Evolutionary conservation across 2,113 vertebrate genomes (phyloP), one percentile per base, ranked within the genome.

Genomic region (Sporophila hypoxantha): DNA sequence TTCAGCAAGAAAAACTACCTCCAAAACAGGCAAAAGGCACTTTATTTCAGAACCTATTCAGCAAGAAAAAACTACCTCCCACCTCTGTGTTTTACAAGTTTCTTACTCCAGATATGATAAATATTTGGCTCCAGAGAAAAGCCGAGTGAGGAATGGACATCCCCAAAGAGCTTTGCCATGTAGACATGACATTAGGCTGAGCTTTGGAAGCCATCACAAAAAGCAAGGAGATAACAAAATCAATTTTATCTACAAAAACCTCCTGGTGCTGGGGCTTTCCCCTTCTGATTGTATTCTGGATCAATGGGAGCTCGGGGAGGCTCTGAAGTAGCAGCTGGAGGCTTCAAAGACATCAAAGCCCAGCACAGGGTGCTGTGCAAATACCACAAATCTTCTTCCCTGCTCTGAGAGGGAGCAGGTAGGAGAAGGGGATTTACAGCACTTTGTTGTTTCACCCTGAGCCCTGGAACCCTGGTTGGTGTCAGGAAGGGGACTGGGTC

Each of bases 391-490:
- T 32, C 74, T 64, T 34, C 30, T 50, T 30, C n/a, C n/a, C n/a
- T n/a, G 52, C 19, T 2, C 53, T 25, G 13, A 55, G 30, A 66
- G 34, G 50, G 70, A 36, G 32, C 61, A 77, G 25, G 60, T 2
- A 16, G 46, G 53, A 53, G 26, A 49, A 2, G 15, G 34, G 27
- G 6, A 10, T 68, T 82, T 71, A 2, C 49, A 71, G n/a, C 16
- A 1, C n/a, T 57, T 65, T 15, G 25, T 39, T 3, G 0, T 82
- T 36, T 21, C 55, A 21, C 22, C 47, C 44, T 1, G 0, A 66
- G 69, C 56, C 49, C 68, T 82, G 69, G 26, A 26, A 4, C 32
- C 34, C 1, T 1, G 4, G 32, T 41, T 23, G 23, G 12, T 55
- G 37, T 20, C 37, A 17, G 36, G 46, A 23, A n/a, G 2, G 19